Base-by-base conservation (phyloP, 2,797 vertebrate species). In the Pelochelys cantorii region DNA sequence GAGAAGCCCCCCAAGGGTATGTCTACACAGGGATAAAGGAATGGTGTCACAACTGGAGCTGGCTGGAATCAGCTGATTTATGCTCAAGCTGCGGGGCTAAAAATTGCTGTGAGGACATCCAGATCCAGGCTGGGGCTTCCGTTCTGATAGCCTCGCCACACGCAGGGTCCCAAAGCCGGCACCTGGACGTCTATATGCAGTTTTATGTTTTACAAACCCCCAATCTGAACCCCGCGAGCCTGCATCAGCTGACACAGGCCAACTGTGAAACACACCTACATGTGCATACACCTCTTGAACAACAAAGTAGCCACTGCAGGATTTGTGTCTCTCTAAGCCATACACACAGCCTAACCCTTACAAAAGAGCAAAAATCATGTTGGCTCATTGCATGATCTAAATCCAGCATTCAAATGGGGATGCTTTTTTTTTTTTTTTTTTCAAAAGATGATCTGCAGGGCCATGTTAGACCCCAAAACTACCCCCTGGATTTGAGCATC, bases 1-100 rank as follows among this genome's bases (percentile, higher is more conserved):
- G 92, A 97, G 94, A 81, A 93, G 59, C 83, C 62, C 37, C 79
- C 87, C 48, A 79, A 9, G 13, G 31, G 65, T 65, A 34, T 34
- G 68, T 71, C 68, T 71, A 71, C 18, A 71, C 18, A 11, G 10
- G 68, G 34, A 71, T 22, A 23, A 71, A 71, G n/a, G 5, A 71
- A 37, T 27, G 7, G 29, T 13, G 13, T 13, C 65, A 71, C 10
- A 1, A n/a, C 65, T 11, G 18, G 10, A 9, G n/a, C n/a, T 71
- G 68, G 18, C 17, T 10, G 2, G 10, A 17, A 22, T 71, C 18
- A 71, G 10, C n/a, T 37, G 68, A 71, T 71, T 20, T n/a, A 37
- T 11, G 68, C 34, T 71, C 3, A 1, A 17, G 65, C 5, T 22
- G 18, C 34, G 12, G 68, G 65, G 34, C 68, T 71, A 71, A 71